Evolutionary conservation across 2,113 vertebrate species (phyloP).

Genomic region (Pithys albifrons): DNA sequence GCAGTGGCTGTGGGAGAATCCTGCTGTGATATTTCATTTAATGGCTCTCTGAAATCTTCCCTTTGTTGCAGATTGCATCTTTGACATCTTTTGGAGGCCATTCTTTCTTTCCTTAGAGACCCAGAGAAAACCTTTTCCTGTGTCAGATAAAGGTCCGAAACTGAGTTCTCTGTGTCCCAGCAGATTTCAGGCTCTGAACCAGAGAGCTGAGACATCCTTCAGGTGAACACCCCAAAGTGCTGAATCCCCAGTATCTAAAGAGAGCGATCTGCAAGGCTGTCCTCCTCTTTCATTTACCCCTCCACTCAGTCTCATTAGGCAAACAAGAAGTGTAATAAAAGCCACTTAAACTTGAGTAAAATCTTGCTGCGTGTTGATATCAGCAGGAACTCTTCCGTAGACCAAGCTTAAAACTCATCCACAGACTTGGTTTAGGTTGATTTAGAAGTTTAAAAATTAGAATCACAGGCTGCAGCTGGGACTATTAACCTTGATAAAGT

Average conservation of each 20-base stretch:
- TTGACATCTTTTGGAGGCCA: not conserved
- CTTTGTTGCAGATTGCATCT: not conserved
- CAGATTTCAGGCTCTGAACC: not conserved
- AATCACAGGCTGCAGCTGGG: not conserved
- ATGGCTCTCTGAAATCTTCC: not conserved
- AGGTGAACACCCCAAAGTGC: not conserved
- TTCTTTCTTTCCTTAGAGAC: not conserved
- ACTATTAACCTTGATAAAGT: conserved; percentile 28
- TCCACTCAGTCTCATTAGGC: conserved; percentile 13
- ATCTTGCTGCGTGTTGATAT: not conserved
- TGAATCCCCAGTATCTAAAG: not conserved
- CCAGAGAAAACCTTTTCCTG: not conserved
- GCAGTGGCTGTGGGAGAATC: conserved; percentile 22
- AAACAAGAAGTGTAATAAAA: conserved; percentile 33
- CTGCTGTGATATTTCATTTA: conserved; percentile 35
- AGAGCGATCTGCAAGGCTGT: not conserved
- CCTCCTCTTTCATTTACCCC: not conserved
- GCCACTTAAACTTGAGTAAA: conserved; percentile 27
- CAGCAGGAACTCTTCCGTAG: not conserved
- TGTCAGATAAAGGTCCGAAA: not conserved
- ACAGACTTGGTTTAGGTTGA: conserved; percentile 12
- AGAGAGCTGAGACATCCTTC: not conserved
- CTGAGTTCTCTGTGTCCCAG: not conserved
- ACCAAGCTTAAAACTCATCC: not conserved
- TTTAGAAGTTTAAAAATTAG: conserved; percentile 7